Conservation (phyloP, 2,797 vertebrate species). For the Cottoperca gobio region DNA sequence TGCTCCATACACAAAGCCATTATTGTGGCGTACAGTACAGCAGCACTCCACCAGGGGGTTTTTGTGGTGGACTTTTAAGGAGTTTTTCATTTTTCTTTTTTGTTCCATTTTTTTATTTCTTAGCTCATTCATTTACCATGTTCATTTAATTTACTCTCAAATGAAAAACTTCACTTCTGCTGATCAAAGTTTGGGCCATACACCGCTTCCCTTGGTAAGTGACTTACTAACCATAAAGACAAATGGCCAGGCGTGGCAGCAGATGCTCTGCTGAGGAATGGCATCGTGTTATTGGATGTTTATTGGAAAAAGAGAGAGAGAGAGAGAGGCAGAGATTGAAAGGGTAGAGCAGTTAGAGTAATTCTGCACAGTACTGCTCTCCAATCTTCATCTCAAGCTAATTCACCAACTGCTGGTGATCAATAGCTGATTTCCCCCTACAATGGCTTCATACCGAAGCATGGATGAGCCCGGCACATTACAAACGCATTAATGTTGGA, state of each 20-base stretch:
- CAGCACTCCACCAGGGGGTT: slow-evolving; percentile 24
- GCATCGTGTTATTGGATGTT: slow-evolving; percentile 63
- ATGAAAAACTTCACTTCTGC: slow-evolving; percentile 61
- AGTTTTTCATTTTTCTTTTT: slow-evolving; percentile 48
- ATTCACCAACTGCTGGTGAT: slow-evolving; percentile 63
- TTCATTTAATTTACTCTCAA: slow-evolving; percentile 63
- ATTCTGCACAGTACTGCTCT: slow-evolving; percentile 49
- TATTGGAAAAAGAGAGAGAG: slow-evolving; percentile 57
- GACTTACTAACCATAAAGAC: slow-evolving; percentile 74
- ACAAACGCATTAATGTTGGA: slow-evolving; percentile 46
- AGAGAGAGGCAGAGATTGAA: slow-evolving; percentile 45
- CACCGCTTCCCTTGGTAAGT: slow-evolving; percentile 53
- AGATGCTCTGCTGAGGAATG: slow-evolving; percentile 71
- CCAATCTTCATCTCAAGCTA: slow-evolving; percentile 75
- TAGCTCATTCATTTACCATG: slow-evolving; percentile 44
- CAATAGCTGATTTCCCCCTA: slow-evolving; percentile 60
- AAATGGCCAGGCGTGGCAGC: slow-evolving; percentile 64
- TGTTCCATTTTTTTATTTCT: slow-evolving; percentile 34
- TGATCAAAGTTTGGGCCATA: slow-evolving; percentile 63
- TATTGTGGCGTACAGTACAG: slow-evolving; percentile 30
- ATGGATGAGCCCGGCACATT: slow-evolving; percentile 45
- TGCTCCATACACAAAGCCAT: slow-evolving; percentile 35
- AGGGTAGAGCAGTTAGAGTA: slow-evolving; percentile 40
- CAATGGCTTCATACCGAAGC: slow-evolving; percentile 52
- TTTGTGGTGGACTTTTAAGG: slow-evolving; percentile 10